Evolutionary conservation across 2,113 vertebrate genomes (phyloP).

Genomic region (Motacilla alba): DNA sequence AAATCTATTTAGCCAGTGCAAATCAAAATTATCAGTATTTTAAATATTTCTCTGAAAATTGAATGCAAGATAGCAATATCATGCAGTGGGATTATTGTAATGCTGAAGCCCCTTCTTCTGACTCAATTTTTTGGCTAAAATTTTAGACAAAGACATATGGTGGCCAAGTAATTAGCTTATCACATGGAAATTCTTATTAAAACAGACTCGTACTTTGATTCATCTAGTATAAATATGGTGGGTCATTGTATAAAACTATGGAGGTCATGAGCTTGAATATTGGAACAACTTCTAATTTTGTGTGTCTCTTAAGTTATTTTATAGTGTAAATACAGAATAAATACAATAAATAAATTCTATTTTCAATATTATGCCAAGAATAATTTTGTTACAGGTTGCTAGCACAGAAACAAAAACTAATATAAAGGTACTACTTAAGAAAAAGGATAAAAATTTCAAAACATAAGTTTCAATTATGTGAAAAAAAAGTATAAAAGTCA

Average conservation of each 20-base stretch:
- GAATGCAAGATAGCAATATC: neutral
- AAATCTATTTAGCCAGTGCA: neutral
- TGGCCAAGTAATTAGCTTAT: neutral
- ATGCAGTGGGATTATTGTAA: neutral
- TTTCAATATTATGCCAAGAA: neutral
- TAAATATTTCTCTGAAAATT: neutral
- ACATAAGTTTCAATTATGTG: neutral
- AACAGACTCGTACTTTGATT: neutral
- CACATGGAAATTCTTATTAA: neutral
- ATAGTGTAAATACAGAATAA: neutral
- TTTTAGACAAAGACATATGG: neutral
- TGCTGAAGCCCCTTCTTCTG: neutral
- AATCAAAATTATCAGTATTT: neutral
- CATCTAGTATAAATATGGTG: neutral
- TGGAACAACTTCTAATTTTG: neutral
- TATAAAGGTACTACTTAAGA: neutral
- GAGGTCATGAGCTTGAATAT: neutral
- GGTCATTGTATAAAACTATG: neutral
- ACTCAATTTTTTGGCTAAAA: neutral
- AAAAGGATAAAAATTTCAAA: neutral
- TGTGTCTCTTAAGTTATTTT: neutral
- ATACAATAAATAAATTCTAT: neutral
- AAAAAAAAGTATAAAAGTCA: neutral
- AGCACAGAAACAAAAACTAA: neutral
- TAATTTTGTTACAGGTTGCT: neutral